These are phyloP conservation scores for Semnornis frantzii DNA, from an alignment of 2,113 vertebrate genomes.

Conservation along the genomic window DNA sequence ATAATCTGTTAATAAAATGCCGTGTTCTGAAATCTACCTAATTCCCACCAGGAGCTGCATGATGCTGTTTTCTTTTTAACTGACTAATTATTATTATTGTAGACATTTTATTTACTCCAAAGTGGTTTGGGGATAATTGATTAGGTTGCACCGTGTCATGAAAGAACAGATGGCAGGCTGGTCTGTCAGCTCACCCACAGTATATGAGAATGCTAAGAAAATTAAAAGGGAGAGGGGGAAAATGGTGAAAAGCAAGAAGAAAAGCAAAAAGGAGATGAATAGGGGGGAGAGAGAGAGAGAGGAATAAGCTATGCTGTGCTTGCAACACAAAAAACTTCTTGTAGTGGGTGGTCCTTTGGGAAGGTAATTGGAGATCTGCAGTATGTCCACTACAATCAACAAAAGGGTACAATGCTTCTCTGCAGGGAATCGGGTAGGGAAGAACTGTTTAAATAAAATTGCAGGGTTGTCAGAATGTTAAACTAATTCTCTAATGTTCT, in stretches of 20 bases:
- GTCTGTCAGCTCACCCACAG: slow-evolving; percentile 43
- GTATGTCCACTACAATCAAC: slow-evolving; percentile 85
- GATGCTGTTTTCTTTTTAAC: slow-evolving; percentile 68
- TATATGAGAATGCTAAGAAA: slow-evolving; percentile 46
- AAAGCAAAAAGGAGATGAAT: slow-evolving; percentile 76
- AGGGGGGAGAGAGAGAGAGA: not conserved
- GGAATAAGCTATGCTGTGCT: slow-evolving; percentile 76
- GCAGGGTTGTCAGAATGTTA: slow-evolving; percentile 75
- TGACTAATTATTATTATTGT: slow-evolving; percentile 71
- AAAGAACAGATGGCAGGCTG: slow-evolving; percentile 84
- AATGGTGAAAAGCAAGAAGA: not conserved
- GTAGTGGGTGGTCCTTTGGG: slow-evolving; percentile 89
- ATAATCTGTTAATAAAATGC: not conserved
- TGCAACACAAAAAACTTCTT: slow-evolving; percentile 88
- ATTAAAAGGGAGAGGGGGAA: slow-evolving; percentile 34
- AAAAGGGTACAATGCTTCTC: slow-evolving; percentile 76
- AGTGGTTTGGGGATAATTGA: slow-evolving; percentile 79
- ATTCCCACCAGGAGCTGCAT: slow-evolving; percentile 25
- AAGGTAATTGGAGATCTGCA: slow-evolving; percentile 82
- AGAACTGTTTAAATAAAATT: slow-evolving; percentile 82
- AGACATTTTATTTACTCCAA: slow-evolving; percentile 73
- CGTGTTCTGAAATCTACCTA: slow-evolving; percentile 53
- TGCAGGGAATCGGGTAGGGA: slow-evolving; percentile 67
- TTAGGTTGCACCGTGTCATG: slow-evolving; percentile 84
- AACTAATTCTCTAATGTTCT: slow-evolving; percentile 75